Evolutionary conservation across 2,797 vertebrate species (phyloP).

Genomic region (Rhynchotus rufescens): DNA sequence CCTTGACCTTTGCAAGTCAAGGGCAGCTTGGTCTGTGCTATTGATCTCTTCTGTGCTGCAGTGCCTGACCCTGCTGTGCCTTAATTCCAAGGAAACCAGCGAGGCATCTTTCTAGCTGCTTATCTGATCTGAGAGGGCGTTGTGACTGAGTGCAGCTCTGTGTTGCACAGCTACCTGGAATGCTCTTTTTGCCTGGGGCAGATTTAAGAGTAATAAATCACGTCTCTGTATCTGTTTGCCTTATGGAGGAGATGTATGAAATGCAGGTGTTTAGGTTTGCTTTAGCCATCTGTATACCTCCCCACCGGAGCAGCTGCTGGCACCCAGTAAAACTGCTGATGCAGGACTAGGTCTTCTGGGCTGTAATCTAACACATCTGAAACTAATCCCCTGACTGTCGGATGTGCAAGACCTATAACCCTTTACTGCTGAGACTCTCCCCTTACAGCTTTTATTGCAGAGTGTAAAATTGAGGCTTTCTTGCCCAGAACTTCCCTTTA

Average conservation of each 20-base stretch:
- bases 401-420: constrained; percentile 31
- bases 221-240: constrained; percentile 3
- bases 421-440: constrained; percentile 2
- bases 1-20: not conserved
- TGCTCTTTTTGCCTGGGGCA: not conserved
- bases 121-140: not conserved
- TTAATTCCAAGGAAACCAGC: not conserved
- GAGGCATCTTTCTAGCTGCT: not conserved
- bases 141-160: not conserved
- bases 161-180: not conserved
- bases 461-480: constrained; percentile 17
- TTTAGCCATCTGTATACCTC: not conserved
- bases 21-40: not conserved
- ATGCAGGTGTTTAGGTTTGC: constrained; percentile 47
- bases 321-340: constrained; percentile 59
- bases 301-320: constrained; percentile 33
- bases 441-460: constrained; percentile 43
- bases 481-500: not conserved
- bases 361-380: constrained; percentile 73
- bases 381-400: constrained; percentile 61
- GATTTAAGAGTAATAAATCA: not conserved
- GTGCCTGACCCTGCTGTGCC: not conserved
- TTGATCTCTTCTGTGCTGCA: not conserved
- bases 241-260: constrained; percentile 12
- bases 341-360: constrained; percentile 44